phyloP scores from a whole-genome alignment of 23 tunicate species.

The Halocynthia aurantium region DNA sequence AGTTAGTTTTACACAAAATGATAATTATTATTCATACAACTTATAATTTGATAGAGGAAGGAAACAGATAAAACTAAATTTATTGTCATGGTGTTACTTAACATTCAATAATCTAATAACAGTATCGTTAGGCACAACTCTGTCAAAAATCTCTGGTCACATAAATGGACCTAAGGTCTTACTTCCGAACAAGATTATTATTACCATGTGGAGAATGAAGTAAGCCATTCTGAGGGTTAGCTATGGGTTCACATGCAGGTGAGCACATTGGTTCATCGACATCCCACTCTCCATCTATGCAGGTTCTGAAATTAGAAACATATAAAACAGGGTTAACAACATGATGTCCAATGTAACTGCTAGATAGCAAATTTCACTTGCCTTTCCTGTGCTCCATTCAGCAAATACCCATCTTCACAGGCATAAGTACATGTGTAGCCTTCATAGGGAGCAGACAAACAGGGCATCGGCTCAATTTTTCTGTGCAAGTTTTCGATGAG shows the following conservation, averaged over 20 bases:
- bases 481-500: neutral
- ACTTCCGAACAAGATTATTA: too few relatives aligned
- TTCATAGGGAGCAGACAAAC: conserved; percentile 11
- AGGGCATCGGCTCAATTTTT: neutral
- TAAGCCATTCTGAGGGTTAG: conserved; percentile 11
- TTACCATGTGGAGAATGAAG: neutral
- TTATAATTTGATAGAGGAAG: too few relatives aligned
- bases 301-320: conserved; percentile 6
- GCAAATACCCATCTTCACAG: conserved; percentile 7
- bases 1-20: too few relatives aligned
- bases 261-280: conserved; percentile 25
- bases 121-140: too few relatives aligned
- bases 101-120: too few relatives aligned
- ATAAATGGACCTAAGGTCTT: too few relatives aligned
- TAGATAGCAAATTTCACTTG: neutral
- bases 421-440: conserved; percentile 2
- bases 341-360: neutral
- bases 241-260: conserved; percentile 8
- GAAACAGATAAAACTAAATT: too few relatives aligned
- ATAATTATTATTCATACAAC: too few relatives aligned
- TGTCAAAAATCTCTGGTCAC: too few relatives aligned
- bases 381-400: conserved; percentile 12
- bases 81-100: too few relatives aligned
- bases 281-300: conserved; percentile 24
- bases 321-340: neutral